phyloP scores from a whole-genome alignment of 2,888 invertebrate species.

The Metalampra italica region DNA sequence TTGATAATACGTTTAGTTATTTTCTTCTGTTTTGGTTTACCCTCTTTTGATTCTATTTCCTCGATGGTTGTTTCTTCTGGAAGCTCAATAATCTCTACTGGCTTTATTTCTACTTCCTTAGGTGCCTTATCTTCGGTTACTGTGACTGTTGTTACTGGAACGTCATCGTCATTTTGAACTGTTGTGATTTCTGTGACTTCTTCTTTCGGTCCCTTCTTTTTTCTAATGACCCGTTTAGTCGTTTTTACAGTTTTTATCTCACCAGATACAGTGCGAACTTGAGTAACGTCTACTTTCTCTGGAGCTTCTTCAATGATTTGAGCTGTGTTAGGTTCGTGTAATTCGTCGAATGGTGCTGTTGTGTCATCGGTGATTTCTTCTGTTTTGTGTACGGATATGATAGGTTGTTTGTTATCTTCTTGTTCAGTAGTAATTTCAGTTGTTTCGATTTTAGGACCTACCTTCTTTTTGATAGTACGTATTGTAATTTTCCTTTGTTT shows the following conservation, averaged over 20 bases:
- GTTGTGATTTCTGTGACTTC: slow-evolving; percentile 49
- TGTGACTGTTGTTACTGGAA: slow-evolving; percentile 34
- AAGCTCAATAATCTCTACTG: slow-evolving; percentile 28
- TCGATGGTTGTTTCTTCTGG: slow-evolving; percentile 42
- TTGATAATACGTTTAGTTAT: slow-evolving; percentile 48
- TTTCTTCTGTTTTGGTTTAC: slow-evolving; percentile 35
- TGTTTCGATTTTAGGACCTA: slow-evolving; percentile 41
- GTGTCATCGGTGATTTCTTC: slow-evolving; percentile 21
- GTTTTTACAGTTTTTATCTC: slow-evolving; percentile 17
- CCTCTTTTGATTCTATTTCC: slow-evolving; percentile 31
- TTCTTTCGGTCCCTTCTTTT: slow-evolving; percentile 43
- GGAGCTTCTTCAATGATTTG: slow-evolving; percentile 37
- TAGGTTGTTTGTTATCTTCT: slow-evolving; percentile 32
- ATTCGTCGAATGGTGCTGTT: slow-evolving; percentile 14
- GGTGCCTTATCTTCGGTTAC: slow-evolving; percentile 24
- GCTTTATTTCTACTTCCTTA: slow-evolving; percentile 15
- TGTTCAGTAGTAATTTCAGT: slow-evolving; percentile 36
- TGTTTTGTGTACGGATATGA: slow-evolving; percentile 20
- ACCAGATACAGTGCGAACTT: slow-evolving; percentile 17
- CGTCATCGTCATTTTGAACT: slow-evolving; percentile 35
- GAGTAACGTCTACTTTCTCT: slow-evolving; percentile 13
- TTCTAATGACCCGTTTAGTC: slow-evolving; percentile 28
- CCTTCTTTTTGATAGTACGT: slow-evolving; percentile 35
- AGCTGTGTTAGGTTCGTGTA: slow-evolving; percentile 19
- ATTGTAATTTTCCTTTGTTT: slow-evolving; percentile 21